These are phyloP conservation scores for Oligia latruncula DNA, from an alignment of 2,888 invertebrate genomes.

Conservation along the genomic window DNA sequence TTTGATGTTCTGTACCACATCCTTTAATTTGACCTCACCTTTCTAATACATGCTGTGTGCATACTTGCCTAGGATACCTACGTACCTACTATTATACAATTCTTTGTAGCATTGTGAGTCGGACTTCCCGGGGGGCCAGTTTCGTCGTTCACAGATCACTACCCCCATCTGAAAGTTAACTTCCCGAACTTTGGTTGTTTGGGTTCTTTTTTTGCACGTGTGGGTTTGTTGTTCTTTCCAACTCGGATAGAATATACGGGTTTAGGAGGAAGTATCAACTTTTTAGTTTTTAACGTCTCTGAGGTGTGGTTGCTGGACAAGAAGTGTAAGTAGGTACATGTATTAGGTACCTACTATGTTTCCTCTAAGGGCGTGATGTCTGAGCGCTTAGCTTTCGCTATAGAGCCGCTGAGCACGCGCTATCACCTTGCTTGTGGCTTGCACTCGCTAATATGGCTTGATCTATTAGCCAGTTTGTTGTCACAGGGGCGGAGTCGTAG, in stretches of 20 bases:
- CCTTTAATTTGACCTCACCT: neutral
- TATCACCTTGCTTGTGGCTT: neutral
- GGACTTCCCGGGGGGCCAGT: slow-evolving; percentile 64
- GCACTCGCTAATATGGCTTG: neutral
- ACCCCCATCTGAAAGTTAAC: slow-evolving; percentile 63
- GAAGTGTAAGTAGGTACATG: neutral
- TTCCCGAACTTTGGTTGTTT: slow-evolving; percentile 61
- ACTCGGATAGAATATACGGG: slow-evolving; percentile 66
- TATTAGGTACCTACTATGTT: neutral
- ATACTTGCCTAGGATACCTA: neutral
- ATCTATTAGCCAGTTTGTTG: no score
- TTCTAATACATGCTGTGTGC: neutral
- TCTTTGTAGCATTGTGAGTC: slow-evolving; percentile 21
- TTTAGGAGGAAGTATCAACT: slow-evolving; percentile 52
- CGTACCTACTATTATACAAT: neutral
- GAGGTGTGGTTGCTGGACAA: neutral
- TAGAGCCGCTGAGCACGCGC: neutral
- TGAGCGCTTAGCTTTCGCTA: neutral
- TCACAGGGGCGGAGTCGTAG: no score
- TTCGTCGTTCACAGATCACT: slow-evolving; percentile 69
- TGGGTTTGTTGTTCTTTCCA: slow-evolving; percentile 65
- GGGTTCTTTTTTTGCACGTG: slow-evolving; percentile 59
- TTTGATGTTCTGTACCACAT: neutral
- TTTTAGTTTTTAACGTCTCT: slow-evolving; percentile 39
- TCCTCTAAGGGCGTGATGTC: no score